A percentile compares a stretch with the other conserved stretches of the same genome.
These are phyloP conservation scores for Stegodyphus dumicola DNA, from an alignment of 1,140 invertebrate species.

Conservation along the genomic window DNA sequence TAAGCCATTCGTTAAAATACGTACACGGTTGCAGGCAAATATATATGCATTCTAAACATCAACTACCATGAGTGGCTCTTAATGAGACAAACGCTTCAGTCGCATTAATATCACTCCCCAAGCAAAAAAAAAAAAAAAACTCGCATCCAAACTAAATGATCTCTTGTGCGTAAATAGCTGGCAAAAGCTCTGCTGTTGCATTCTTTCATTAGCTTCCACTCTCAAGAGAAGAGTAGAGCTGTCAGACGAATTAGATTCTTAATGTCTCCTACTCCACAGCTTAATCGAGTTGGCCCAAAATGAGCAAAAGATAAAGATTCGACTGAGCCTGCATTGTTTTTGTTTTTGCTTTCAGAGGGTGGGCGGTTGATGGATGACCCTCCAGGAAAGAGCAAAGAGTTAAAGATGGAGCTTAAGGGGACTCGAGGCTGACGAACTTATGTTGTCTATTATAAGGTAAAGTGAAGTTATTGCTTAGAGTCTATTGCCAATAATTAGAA, in stretches of 20 bases:
- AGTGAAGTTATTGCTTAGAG: no score
- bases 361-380: slow-evolving; percentile 21
- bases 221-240: slow-evolving; percentile 1
- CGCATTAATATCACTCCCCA: slow-evolving; percentile 32
- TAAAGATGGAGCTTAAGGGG: not conserved
- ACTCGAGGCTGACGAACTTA: not conserved
- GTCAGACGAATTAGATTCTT: slow-evolving; percentile 44
- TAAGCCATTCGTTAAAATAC: no score
- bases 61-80: not conserved
- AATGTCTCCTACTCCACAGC: slow-evolving; percentile 4
- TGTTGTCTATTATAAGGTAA: no score
- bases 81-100: slow-evolving; percentile 20
- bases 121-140: not conserved
- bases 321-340: not conserved
- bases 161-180: not conserved
- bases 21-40: no score
- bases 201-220: slow-evolving; percentile 6
- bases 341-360: not conserved
- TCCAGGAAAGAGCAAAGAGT: not conserved
- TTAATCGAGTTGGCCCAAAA: not conserved
- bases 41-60: no score
- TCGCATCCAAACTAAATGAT: not conserved
- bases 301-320: not conserved
- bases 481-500: no score
- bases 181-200: not conserved